Percentiles rank a stretch among this genome's conserved stretches.
Conservation (phyloP, 1,140 invertebrate species). For the Camponotus vicinus region DNA sequence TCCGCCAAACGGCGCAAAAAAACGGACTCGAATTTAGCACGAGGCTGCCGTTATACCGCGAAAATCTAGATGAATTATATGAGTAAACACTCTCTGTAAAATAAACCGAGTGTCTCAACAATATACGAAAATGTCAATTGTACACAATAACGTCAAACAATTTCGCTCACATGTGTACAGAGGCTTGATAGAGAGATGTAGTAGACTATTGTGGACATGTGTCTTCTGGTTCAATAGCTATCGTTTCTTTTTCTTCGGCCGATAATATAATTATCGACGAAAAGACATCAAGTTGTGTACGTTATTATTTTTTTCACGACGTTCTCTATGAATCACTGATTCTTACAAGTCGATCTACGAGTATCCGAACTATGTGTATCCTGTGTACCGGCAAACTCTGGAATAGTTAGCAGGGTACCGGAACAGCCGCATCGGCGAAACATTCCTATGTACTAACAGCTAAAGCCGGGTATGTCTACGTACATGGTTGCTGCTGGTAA, state of each 20-base stretch:
- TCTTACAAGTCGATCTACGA: conserved; percentile 14
- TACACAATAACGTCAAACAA: background rate
- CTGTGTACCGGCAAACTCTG: background rate
- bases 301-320: background rate
- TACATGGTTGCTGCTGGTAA: background rate
- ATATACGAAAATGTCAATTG: background rate
- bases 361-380: conserved; percentile 46
- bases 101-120: background rate
- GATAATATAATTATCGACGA: background rate
- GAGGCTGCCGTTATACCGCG: background rate
- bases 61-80: conserved; percentile 18
- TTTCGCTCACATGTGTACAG: background rate
- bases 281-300: background rate
- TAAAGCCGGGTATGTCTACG: conserved; percentile 29
- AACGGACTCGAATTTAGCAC: conserved; percentile 11
- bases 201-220: background rate
- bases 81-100: conserved; percentile 5
- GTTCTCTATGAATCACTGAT: background rate
- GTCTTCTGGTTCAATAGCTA: background rate
- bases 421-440: conserved; percentile 20
- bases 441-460: conserved; percentile 37
- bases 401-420: conserved; percentile 27
- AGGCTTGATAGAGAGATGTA: background rate
- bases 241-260: background rate
- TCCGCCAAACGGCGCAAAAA: background rate